Conservation (phyloP, 2,113 vertebrate species). For the Dolichallabes microphthalmus region DNA sequence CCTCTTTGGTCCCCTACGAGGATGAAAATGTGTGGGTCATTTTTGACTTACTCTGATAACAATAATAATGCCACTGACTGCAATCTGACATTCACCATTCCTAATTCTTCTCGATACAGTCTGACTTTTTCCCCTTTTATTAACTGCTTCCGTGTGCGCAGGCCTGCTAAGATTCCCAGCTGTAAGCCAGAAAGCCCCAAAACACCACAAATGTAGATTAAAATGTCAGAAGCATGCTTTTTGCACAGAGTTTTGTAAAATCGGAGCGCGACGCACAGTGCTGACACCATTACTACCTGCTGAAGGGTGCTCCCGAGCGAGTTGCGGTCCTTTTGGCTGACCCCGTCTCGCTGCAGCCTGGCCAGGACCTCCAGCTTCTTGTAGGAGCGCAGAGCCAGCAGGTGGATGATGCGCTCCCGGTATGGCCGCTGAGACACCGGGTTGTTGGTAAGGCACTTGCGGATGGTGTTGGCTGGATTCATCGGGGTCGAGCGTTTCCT, state of each 20-base stretch:
- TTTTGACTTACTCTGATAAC: too few species aligned
- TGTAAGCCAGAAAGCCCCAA: not conserved
- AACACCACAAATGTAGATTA: not conserved
- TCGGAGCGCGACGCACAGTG: not conserved
- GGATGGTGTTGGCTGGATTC: constrained; percentile 82
- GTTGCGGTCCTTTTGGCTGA: constrained; percentile 84
- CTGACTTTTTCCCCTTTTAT: not conserved
- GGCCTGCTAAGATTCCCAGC: not conserved
- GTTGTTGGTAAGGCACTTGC: constrained; percentile 74
- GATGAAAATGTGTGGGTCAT: too few species aligned
- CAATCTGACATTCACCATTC: not conserved
- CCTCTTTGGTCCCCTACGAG: too few species aligned
- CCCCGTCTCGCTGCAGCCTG: constrained; percentile 84
- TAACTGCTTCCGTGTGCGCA: not conserved
- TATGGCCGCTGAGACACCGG: constrained; percentile 80
- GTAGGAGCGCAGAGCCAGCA: constrained; percentile 84
- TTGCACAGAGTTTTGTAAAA: not conserved
- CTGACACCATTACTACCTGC: constrained; percentile 58
- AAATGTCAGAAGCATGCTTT: not conserved
- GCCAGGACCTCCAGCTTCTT: constrained; percentile 90
- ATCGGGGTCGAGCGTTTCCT: constrained; percentile 85
- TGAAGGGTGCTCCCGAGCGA: constrained; percentile 70
- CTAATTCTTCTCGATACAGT: not conserved
- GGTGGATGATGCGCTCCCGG: constrained; percentile 85
- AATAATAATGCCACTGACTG: not conserved